These are phyloP conservation scores for Sphaerophoria taeniata DNA, from an alignment of 2,888 invertebrate genomes.

Conservation along the genomic window DNA sequence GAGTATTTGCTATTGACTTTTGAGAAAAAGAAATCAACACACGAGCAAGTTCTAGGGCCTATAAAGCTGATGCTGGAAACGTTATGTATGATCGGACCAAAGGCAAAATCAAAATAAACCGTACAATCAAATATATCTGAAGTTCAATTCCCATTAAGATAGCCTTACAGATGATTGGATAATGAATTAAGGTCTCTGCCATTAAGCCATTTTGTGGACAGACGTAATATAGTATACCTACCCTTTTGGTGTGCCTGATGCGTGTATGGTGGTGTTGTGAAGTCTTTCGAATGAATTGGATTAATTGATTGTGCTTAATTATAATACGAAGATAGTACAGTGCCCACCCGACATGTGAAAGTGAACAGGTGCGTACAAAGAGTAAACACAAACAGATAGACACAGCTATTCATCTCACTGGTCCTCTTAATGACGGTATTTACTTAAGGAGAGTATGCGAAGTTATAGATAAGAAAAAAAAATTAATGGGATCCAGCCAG, in stretches of 20 bases:
- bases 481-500: conserved; percentile 2
- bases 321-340: too few relatives aligned
- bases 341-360: conserved; percentile 10
- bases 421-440: conserved; percentile 10
- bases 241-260: neutral
- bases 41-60: neutral
- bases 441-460: conserved; percentile 2
- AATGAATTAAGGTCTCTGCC: conserved; percentile 38
- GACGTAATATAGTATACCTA: conserved; percentile 17
- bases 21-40: conserved; percentile 1
- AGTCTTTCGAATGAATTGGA: conserved; percentile 29
- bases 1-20: conserved; percentile 55
- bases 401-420: neutral
- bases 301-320: conserved; percentile 57
- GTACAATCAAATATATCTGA: conserved; percentile 60
- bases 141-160: conserved; percentile 60
- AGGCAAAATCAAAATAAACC: conserved; percentile 45
- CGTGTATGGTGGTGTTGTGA: conserved; percentile 3
- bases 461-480: conserved; percentile 19
- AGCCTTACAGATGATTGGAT: conserved; percentile 38
- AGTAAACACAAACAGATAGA: too few relatives aligned
- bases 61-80: neutral
- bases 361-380: conserved; percentile 23
- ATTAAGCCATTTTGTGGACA: conserved; percentile 36
- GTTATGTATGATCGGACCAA: neutral